phyloP scores from a whole-genome alignment of 2,113 vertebrate species.

The Hoplias malabaricus region DNA sequence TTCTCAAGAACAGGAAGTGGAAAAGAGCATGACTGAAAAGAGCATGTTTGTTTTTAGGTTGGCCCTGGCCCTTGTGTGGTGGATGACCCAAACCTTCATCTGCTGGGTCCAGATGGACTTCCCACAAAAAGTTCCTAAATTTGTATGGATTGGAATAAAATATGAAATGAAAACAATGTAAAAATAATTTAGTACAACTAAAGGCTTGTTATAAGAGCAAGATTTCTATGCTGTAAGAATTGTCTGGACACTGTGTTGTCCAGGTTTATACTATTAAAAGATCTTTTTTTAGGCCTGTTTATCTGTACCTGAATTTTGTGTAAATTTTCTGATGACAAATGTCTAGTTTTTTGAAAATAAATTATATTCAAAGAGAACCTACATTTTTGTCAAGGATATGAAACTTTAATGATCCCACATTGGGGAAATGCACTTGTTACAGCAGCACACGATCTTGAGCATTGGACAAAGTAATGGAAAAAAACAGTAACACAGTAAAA shows the following conservation, averaged over 20 bases:
- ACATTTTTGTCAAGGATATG: background rate
- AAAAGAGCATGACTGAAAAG: background rate
- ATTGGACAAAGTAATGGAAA: too few species aligned
- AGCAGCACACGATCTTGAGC: too few species aligned
- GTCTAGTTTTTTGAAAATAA: background rate
- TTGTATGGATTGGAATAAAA: background rate
- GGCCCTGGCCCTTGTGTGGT: slow-evolving; percentile 78
- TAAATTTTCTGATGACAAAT: background rate
- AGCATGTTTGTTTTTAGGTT: slow-evolving; percentile 58
- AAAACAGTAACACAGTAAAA: too few species aligned
- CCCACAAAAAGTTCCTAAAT: slow-evolving; percentile 62
- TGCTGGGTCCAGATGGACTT: slow-evolving; percentile 74
- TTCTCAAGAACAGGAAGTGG: background rate
- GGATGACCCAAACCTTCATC: slow-evolving; percentile 65
- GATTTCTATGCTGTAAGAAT: background rate
- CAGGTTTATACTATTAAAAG: background rate
- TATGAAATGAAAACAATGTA: too few species aligned
- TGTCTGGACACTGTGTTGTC: background rate
- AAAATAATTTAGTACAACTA: background rate
- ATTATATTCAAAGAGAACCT: background rate
- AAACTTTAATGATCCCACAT: too few species aligned
- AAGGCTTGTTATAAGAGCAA: background rate
- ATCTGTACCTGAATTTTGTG: background rate
- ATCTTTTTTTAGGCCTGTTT: background rate
- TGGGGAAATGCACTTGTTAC: too few species aligned